Evolutionary conservation across 2,113 vertebrate species (phyloP).

Genomic region (Emberiza fucata): DNA sequence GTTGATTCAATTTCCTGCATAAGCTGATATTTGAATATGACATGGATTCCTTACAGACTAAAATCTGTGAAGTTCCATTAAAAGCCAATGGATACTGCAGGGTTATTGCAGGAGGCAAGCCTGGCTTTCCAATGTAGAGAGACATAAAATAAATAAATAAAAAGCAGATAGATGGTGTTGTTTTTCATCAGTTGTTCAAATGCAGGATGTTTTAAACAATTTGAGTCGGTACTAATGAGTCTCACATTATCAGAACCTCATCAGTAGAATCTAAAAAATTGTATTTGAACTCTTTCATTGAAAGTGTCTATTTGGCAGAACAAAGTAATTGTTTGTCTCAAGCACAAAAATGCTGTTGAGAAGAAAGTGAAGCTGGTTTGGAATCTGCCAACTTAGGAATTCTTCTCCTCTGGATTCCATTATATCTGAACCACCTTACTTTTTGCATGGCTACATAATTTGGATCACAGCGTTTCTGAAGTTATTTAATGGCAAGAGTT

Average conservation of each 20-base stretch:
- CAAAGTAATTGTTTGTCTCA: background rate
- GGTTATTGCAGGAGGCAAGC: background rate
- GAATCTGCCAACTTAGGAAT: conserved; percentile 17
- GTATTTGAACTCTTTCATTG: background rate
- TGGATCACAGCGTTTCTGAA: background rate
- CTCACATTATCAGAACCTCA: background rate
- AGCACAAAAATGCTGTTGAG: conserved; percentile 11
- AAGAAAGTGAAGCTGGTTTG: conserved; percentile 23
- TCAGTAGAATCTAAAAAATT: background rate
- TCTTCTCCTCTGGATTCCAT: conserved; percentile 21
- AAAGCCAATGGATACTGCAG: background rate
- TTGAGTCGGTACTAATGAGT: background rate
- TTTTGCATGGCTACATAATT: background rate
- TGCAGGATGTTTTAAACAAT: background rate
- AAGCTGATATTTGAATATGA: background rate
- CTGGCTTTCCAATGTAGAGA: background rate
- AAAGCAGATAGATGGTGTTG: background rate
- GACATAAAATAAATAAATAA: background rate
- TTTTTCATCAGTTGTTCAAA: background rate
- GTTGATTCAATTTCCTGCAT: background rate
- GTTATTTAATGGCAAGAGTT: background rate
- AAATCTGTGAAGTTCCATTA: background rate
- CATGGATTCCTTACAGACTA: background rate
- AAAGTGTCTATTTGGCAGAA: background rate
- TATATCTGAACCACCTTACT: background rate